Base-by-base conservation (phyloP, 30 jellyfish, hydroid and myxozoan species). In the Nemopilema nomurai region DNA sequence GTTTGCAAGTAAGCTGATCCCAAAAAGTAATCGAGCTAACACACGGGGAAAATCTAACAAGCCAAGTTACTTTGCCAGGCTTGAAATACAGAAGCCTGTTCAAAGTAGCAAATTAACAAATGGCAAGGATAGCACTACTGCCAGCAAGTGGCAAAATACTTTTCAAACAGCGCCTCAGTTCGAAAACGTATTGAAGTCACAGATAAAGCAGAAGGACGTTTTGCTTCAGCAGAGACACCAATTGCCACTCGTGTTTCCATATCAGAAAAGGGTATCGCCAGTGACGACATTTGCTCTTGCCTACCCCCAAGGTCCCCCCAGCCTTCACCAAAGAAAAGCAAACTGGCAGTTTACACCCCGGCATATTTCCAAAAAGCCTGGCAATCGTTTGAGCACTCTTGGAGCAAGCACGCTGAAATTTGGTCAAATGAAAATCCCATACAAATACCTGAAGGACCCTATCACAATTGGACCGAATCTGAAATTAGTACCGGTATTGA, bases 381-480 rank as follows among this genome's bases (percentile, higher is more conserved):
- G 57, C 57, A 6, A 41, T 41, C 57, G 57, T 41, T 6, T 41
- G 13, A 13, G 57, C n/a, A n/a, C n/a, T n/a, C n/a, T n/a, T 3
- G 21, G 26, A 19, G 71, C 23, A 24, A 50, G 21, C 9, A 32
- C 30, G 31, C 65, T 84, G 13, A 74, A 63, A 41, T 84, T 84
- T 50, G 87, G 83, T 20, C 87, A 80, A 33, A 57, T 84, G 71
- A 65, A 84, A 49, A 64, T 84, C 29, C 93, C 93, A 18, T 84
- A 84, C 51, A 57, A 57, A 22, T 84, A 84, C 49, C 32, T 84
- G 65, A 76, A 26, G 66, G 74, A 50, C 23, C 93, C 93, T 22
- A 27, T 84, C 28, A 31, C n/a, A 51, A 68, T 84, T 23, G 93
- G 93, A 6, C 77, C 93, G 26, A 74, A 67, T 13, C 76, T 78